These are phyloP conservation scores for Diachasmimorpha longicaudata DNA, from an alignment of 1,140 invertebrate genomes.

Conservation along the genomic window DNA sequence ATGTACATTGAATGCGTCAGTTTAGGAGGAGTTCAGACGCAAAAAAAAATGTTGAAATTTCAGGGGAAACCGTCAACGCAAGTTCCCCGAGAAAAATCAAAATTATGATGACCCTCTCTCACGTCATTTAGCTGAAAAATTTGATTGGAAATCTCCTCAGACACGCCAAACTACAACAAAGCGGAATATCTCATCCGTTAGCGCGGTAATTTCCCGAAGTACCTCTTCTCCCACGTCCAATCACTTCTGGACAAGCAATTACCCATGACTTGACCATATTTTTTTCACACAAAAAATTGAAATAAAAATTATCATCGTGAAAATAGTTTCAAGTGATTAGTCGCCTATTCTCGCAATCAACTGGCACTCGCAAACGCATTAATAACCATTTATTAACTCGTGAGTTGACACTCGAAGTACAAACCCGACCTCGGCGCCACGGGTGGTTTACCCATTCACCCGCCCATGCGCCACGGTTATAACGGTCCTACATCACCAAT, in stretches of 20 bases:
- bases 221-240: not conserved
- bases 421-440: not conserved
- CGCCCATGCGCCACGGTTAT: not conserved
- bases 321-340: conserved; percentile 1
- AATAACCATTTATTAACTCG: conserved; percentile 10
- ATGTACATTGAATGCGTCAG: too few species aligned
- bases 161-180: not conserved
- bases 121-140: too few species aligned
- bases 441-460: not conserved
- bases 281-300: not conserved
- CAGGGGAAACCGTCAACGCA: too few species aligned
- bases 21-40: too few species aligned
- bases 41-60: too few species aligned
- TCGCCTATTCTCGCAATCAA: not conserved
- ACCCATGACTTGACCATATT: not conserved
- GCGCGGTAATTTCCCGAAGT: conserved; percentile 5
- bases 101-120: too few species aligned
- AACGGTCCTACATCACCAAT: not conserved
- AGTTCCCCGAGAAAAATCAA: too few species aligned
- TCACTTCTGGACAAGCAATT: not conserved
- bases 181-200: not conserved
- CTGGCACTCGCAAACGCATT: not conserved
- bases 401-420: conserved; percentile 2
- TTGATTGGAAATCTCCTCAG: too few species aligned
- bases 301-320: not conserved